Conservation (phyloP, 2,113 vertebrate genomes). For the Emydocephalus ijimae region DNA sequence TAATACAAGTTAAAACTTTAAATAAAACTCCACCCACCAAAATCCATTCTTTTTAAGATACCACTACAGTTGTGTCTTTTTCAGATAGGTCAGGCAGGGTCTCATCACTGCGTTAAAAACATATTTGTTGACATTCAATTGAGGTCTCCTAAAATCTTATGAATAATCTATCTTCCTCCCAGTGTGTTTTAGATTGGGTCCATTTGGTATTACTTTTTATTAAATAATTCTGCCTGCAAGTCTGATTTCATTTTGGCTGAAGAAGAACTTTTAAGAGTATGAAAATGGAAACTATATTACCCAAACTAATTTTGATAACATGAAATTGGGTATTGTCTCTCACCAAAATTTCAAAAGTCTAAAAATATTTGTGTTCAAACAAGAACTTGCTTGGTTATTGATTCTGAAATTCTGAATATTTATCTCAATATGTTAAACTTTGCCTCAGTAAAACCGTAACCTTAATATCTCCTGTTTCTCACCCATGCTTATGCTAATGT, state of each 20-base stretch:
- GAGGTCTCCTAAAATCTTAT: neutral
- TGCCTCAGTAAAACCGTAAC: neutral
- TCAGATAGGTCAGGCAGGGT: too few species aligned
- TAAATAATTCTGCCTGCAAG: neutral
- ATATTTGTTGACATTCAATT: neutral
- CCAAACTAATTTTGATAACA: neutral
- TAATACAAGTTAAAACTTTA: neutral
- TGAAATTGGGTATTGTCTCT: neutral
- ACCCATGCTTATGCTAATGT: neutral
- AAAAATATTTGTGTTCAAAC: neutral
- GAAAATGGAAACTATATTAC: neutral
- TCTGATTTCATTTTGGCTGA: neutral
- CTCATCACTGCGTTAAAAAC: neutral
- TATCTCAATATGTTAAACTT: neutral
- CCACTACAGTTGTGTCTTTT: neutral
- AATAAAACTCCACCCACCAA: neutral
- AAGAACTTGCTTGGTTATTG: neutral
- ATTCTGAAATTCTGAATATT: neutral
- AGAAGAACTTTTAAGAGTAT: neutral
- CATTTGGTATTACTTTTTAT: neutral
- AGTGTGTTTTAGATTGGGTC: neutral
- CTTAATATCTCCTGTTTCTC: neutral
- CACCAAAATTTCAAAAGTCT: neutral
- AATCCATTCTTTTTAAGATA: neutral
- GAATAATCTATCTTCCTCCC: neutral